A percentile compares a stretch with the other conserved stretches of the same genome.
Evolutionary conservation across 2,888 invertebrate genomes (phyloP).

Genomic region (Argyresthia albistria): DNA sequence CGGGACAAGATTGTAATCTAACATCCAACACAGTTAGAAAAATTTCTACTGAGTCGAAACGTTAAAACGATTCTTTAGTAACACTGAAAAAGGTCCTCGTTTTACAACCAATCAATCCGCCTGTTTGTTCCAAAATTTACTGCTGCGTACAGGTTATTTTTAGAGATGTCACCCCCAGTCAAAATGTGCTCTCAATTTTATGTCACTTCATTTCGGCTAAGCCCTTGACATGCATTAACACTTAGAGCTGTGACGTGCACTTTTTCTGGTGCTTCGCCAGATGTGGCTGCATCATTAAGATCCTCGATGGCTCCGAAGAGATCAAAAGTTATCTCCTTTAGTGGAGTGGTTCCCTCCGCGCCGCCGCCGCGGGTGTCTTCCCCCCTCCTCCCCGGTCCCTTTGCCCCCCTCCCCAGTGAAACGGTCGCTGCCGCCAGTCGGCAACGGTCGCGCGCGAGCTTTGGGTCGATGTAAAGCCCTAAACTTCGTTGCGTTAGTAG

Average conservation of each 20-base stretch:
- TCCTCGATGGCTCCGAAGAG: constrained; percentile 65
- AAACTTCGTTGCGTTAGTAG: too few species aligned
- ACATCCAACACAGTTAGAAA: constrained; percentile 16
- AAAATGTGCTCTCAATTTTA: constrained; percentile 42
- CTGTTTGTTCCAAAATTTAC: constrained; percentile 27
- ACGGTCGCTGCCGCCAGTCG: constrained; percentile 8
- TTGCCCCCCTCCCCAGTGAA: constrained; percentile 26
- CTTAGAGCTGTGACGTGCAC: constrained; percentile 45
- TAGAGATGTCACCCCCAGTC: constrained; percentile 59
- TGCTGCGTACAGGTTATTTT: constrained; percentile 33
- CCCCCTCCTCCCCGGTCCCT: constrained; percentile 27
- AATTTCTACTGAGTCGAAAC: neutral
- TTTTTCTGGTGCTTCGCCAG: constrained; percentile 63
- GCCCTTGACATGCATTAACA: constrained; percentile 70
- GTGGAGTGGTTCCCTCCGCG: constrained; percentile 45
- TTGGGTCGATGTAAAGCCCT: neutral
- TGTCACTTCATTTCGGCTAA: constrained; percentile 54
- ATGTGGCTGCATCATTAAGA: constrained; percentile 68
- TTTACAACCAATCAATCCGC: constrained; percentile 26
- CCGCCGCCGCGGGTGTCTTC: constrained; percentile 29
- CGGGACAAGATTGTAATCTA: constrained; percentile 27
- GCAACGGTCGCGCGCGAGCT: constrained; percentile 1
- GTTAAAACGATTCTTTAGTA: constrained; percentile 18
- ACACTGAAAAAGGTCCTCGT: constrained; percentile 4
- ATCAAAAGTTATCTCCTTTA: constrained; percentile 68